Evolutionary conservation across 2,888 invertebrate species (phyloP).

Genomic region (Drosophila lutescens): DNA sequence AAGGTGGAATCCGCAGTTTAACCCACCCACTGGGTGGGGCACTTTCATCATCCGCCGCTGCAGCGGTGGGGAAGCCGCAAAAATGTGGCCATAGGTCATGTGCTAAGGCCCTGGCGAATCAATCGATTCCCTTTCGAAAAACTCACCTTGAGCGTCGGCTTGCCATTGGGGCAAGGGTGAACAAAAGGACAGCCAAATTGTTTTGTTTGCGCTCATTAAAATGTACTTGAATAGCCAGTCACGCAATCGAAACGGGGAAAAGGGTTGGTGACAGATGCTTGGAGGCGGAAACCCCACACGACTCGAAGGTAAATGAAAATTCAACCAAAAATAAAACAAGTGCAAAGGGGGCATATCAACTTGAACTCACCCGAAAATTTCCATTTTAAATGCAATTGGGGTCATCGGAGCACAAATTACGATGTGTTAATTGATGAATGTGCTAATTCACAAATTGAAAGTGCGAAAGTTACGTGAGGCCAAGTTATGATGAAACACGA

Average conservation of each 20-base stretch:
- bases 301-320: slow-evolving; percentile 30
- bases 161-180: slow-evolving; percentile 17
- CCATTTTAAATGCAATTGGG: slow-evolving; percentile 13
- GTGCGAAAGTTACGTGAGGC: slow-evolving; percentile 43
- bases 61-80: slow-evolving; percentile 47
- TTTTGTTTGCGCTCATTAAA: slow-evolving; percentile 53
- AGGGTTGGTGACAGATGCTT: background rate
- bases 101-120: slow-evolving; percentile 45
- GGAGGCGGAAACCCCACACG: slow-evolving; percentile 42
- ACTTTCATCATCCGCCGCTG: slow-evolving; percentile 16
- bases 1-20: slow-evolving; percentile 5
- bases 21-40: slow-evolving; percentile 12
- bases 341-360: slow-evolving; percentile 23
- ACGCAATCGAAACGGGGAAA: slow-evolving; percentile 8
- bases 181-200: slow-evolving; percentile 46
- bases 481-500: slow-evolving; percentile 24
- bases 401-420: slow-evolving; percentile 23
- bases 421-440: slow-evolving; percentile 40
- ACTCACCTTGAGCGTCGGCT: slow-evolving; percentile 46
- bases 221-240: slow-evolving; percentile 47
- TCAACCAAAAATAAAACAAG: slow-evolving; percentile 31
- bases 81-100: slow-evolving; percentile 58
- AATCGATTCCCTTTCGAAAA: slow-evolving; percentile 61
- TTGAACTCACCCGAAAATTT: slow-evolving; percentile 4
- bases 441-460: slow-evolving; percentile 50